A percentile compares a stretch with the other conserved stretches of the same genome.
These are phyloP conservation scores for Nephrocerus scutellatus DNA, from an alignment of 2,888 invertebrate species.

Conservation along the genomic window DNA sequence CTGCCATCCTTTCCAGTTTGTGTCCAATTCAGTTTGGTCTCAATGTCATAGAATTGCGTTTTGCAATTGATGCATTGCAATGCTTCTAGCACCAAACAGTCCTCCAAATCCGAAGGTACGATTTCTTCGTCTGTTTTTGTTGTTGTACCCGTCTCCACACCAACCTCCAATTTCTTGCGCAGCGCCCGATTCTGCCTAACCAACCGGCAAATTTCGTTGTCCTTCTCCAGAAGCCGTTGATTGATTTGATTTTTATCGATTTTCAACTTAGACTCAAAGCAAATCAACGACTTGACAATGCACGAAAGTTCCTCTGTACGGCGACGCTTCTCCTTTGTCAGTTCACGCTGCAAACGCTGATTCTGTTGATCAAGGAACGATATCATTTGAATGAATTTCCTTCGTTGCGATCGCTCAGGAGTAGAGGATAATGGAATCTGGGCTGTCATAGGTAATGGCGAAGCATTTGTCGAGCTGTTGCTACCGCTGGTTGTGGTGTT, in stretches of 20 bases:
- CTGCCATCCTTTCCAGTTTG: constrained; percentile 36
- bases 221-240: constrained; percentile 41
- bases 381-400: constrained; percentile 40
- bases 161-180: constrained; percentile 35
- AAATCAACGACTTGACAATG: constrained; percentile 44
- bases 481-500: neutral
- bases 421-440: constrained; percentile 4
- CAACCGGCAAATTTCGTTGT: constrained; percentile 42
- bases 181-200: constrained; percentile 39
- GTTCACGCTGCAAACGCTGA: constrained; percentile 39
- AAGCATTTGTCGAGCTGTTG: constrained; percentile 1
- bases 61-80: constrained; percentile 46
- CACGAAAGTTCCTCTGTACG: constrained; percentile 44
- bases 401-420: constrained; percentile 34
- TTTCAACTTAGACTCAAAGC: constrained; percentile 45
- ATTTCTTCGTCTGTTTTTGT: constrained; percentile 21
- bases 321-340: constrained; percentile 43
- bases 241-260: constrained; percentile 45
- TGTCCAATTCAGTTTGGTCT: constrained; percentile 37
- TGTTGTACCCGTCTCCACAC: constrained; percentile 27
- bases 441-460: neutral
- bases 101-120: constrained; percentile 23
- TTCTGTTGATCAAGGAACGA: constrained; percentile 43
- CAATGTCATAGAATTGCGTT: constrained; percentile 45
- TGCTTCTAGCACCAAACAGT: constrained; percentile 40